Conservation (phyloP, 1,140 invertebrate species). For the Arctopsyche grandis region DNA sequence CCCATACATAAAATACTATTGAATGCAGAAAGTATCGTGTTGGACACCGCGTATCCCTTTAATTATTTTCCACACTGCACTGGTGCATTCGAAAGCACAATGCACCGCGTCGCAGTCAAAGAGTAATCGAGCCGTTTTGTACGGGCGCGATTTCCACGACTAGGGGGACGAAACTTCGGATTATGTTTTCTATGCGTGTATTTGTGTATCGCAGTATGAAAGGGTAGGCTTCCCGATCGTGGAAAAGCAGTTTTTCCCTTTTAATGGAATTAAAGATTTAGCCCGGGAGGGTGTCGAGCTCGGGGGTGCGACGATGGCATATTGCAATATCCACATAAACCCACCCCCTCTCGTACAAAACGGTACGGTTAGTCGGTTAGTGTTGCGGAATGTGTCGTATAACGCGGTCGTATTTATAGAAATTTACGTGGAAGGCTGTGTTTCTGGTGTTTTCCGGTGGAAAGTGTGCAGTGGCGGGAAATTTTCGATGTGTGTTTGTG, state of each 20-base stretch:
- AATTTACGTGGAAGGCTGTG: no score
- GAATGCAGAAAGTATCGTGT: no score
- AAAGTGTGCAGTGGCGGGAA: no score
- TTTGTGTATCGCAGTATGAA: no score
- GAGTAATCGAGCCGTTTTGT: slow-evolving; percentile 28
- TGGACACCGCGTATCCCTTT: no score
- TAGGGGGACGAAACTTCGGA: slow-evolving; percentile 15
- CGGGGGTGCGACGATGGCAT: slow-evolving; percentile 1
- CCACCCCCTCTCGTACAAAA: background rate
- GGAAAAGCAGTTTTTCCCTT: slow-evolving; percentile 50
- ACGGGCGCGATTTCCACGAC: background rate
- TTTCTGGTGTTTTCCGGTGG: no score
- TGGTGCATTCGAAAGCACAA: background rate
- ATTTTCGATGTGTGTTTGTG: no score
- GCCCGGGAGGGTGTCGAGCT: background rate
- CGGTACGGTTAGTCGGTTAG: slow-evolving; percentile 38
- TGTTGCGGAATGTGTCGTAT: slow-evolving; percentile 33
- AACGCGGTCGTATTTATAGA: slow-evolving; percentile 24
- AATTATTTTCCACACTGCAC: no score
- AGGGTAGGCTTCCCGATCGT: slow-evolving; percentile 9
- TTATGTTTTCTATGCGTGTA: slow-evolving; percentile 22
- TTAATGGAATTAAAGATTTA: slow-evolving; percentile 54
- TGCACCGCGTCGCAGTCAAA: background rate
- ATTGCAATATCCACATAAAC: slow-evolving; percentile 8
- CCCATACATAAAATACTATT: no score